These are phyloP conservation scores for Epirrhoe alternata DNA, from an alignment of 2,888 invertebrate genomes.

Conservation along the genomic window DNA sequence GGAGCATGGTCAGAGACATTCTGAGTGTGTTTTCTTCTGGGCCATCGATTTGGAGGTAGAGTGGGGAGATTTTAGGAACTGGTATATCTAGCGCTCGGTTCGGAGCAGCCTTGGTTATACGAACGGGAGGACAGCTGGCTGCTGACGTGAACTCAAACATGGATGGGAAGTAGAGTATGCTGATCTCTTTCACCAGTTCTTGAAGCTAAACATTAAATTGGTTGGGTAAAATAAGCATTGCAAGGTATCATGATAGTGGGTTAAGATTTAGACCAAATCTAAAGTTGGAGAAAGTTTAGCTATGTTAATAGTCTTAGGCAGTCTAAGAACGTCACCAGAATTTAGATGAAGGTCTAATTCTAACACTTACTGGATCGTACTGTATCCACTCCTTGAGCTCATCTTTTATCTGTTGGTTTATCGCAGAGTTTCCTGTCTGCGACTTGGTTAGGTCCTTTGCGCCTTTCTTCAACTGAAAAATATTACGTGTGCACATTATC, in stretches of 20 bases:
- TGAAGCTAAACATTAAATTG: slow-evolving; percentile 54
- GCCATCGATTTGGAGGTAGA: slow-evolving; percentile 75
- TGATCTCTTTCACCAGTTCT: slow-evolving; percentile 46
- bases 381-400: slow-evolving; percentile 71
- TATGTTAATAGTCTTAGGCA: no score
- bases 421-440: slow-evolving; percentile 13
- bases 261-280: no score
- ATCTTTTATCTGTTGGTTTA: slow-evolving; percentile 53
- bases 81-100: slow-evolving; percentile 57
- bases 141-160: slow-evolving; percentile 65
- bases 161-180: slow-evolving; percentile 64
- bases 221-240: background rate
- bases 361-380: slow-evolving; percentile 53
- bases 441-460: slow-evolving; percentile 40
- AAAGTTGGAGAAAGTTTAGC: no score
- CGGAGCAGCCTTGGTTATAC: slow-evolving; percentile 53
- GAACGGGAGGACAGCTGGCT: slow-evolving; percentile 57
- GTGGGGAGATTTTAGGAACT: slow-evolving; percentile 64
- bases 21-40: slow-evolving; percentile 60
- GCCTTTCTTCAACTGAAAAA: slow-evolving; percentile 49
- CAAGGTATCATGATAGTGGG: no score
- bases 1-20: slow-evolving; percentile 62
- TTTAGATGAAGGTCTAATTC: no score
- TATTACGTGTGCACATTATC: background rate
- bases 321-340: no score